Conservation (phyloP, 2,888 invertebrate genomes). For the Andrena bicolor region DNA sequence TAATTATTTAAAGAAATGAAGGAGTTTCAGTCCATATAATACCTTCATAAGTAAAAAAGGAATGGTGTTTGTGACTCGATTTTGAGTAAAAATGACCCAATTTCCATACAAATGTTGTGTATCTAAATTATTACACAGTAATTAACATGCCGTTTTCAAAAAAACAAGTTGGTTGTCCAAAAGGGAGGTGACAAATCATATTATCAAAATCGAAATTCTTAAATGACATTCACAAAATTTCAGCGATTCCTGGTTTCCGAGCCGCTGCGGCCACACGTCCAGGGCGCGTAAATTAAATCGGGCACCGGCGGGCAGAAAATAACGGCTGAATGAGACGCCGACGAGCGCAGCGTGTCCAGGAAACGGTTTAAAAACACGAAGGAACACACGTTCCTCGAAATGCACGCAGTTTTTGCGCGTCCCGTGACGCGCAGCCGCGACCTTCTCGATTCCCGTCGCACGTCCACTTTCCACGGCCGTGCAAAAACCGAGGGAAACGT, state of each 20-base stretch:
- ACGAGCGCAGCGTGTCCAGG: not conserved
- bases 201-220: not conserved
- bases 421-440: not conserved
- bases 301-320: not conserved
- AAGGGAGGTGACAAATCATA: not conserved
- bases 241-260: not conserved
- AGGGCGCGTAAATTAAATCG: not conserved
- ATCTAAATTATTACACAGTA: no score
- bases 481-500: slow-evolving; percentile 20
- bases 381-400: slow-evolving; percentile 3
- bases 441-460: not conserved
- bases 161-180: not conserved
- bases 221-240: not conserved
- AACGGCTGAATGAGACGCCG: slow-evolving; percentile 7
- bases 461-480: not conserved
- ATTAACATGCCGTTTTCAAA: no score
- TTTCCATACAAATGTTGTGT: no score
- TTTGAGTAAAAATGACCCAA: no score
- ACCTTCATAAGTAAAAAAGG: no score
- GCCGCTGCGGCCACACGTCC: not conserved
- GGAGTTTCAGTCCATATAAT: no score
- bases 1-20: no score
- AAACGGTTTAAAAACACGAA: slow-evolving; percentile 3
- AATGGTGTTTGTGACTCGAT: no score
- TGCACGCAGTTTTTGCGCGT: not conserved